Percentiles rank a stretch among this genome's conserved stretches.
Conservation (phyloP, 30 jellyfish, hydroid and myxozoan genomes). For the Pelagia noctiluca region DNA sequence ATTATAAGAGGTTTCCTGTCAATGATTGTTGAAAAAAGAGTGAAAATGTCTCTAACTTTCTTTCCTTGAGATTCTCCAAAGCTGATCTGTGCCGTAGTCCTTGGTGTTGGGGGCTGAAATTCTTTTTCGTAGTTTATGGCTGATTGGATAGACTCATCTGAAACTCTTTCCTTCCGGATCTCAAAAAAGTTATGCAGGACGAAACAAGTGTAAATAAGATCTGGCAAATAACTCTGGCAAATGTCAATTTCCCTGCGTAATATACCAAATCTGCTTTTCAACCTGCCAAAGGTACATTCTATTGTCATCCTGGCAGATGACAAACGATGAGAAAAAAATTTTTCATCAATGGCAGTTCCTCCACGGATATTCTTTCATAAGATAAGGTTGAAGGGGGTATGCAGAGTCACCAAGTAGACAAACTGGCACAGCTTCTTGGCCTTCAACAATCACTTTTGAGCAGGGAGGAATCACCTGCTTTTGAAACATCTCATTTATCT, state of each 20-base stretch:
- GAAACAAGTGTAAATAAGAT: conserved; percentile 20
- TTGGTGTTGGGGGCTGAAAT: conserved; percentile 5
- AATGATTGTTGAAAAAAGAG: neutral
- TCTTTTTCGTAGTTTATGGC: conserved; percentile 18
- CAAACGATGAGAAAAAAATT: conserved; percentile 9
- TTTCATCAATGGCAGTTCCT: conserved; percentile 25
- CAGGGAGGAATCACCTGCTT: conserved; percentile 20
- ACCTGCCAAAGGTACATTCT: conserved; percentile 7
- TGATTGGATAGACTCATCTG: conserved; percentile 5
- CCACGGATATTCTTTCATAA: conserved; percentile 39
- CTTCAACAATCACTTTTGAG: conserved; percentile 30
- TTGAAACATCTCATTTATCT: neutral
- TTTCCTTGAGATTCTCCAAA: conserved; percentile 13
- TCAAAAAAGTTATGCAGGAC: conserved; percentile 23
- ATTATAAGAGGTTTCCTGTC: too few species aligned
- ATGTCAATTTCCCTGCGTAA: conserved; percentile 30
- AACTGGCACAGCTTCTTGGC: conserved; percentile 14
- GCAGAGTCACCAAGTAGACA: conserved; percentile 43
- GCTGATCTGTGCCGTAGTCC: neutral
- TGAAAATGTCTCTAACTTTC: conserved; percentile 11
- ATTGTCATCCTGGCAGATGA: conserved; percentile 17
- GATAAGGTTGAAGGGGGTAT: too few species aligned
- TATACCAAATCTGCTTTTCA: neutral
- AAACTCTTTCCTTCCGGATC: neutral
- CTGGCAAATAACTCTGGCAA: conserved; percentile 7